Percentiles rank a stretch among this genome's conserved stretches.
Evolutionary conservation across 64 coral and sea anemone species (phyloP).

Genomic region (Anthopleura sola): DNA sequence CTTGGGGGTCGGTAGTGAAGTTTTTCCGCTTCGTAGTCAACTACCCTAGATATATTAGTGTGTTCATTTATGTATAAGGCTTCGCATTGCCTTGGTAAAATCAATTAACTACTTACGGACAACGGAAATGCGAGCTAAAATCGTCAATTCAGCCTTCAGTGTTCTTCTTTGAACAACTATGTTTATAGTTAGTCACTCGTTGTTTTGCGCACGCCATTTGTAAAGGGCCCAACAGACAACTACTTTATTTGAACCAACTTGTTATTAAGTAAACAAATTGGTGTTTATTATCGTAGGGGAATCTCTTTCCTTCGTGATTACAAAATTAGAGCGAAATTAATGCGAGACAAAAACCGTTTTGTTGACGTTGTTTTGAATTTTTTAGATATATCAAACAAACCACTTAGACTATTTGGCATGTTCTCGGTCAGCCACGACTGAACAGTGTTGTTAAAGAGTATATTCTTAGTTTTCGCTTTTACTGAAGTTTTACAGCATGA

Average conservation of each 20-base stretch:
- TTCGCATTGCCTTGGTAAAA: constrained; percentile 18
- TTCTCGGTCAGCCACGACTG: not conserved
- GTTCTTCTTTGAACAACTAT: not conserved
- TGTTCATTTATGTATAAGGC: not conserved
- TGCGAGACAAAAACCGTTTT: constrained; percentile 3
- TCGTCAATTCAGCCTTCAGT: not conserved
- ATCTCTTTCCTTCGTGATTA: not conserved
- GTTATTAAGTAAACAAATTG: not conserved
- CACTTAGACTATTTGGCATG: not conserved
- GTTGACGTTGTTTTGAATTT: constrained; percentile 2
- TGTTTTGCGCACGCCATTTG: not conserved
- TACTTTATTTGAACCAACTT: not conserved
- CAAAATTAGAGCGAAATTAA: not conserved
- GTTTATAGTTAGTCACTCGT: constrained; percentile 3
- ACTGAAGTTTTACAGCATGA: not conserved
- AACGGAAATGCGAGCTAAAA: constrained; percentile 20
- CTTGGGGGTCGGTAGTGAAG: constrained; percentile 9
- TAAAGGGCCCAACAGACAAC: not conserved
- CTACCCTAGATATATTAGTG: not conserved
- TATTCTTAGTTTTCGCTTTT: too few relatives aligned
- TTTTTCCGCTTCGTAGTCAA: constrained; percentile 9
- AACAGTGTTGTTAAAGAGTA: too few relatives aligned
- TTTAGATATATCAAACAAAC: not conserved
- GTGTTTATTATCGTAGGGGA: not conserved
- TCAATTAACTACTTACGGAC: not conserved